These are phyloP conservation scores for Halocynthia roretzi DNA, from an alignment of 23 tunicate species.

Conservation along the genomic window DNA sequence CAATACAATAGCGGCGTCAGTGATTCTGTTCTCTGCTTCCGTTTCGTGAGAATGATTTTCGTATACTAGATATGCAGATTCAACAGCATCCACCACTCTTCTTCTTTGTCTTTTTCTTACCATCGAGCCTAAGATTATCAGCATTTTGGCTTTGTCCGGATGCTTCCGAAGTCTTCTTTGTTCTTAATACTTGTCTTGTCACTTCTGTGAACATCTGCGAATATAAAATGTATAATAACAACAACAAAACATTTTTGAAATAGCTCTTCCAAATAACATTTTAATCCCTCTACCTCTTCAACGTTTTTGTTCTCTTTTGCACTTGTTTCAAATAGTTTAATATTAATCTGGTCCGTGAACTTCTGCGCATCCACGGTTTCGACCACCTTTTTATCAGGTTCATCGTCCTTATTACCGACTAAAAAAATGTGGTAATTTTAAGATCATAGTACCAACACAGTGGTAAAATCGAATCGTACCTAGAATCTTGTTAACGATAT, in stretches of 20 bases:
- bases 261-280: neutral
- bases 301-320: constrained; percentile 97
- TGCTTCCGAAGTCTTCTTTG: constrained; percentile 52
- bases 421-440: neutral
- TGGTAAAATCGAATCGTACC: constrained; percentile 30
- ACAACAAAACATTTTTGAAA: neutral
- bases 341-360: constrained; percentile 73
- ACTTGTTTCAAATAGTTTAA: constrained; percentile 90
- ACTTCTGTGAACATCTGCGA: constrained; percentile 98
- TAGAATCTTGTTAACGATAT: constrained; percentile 72
- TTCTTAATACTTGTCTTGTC: constrained; percentile 83
- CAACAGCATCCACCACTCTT: constrained; percentile 58
- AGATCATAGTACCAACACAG: neutral
- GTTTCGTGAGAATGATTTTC: too few species aligned
- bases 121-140: constrained; percentile 29
- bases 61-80: too few species aligned
- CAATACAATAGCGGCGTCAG: too few species aligned
- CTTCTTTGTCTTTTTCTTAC: constrained; percentile 39
- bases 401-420: constrained; percentile 96
- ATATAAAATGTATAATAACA: neutral
- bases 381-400: constrained; percentile 81
- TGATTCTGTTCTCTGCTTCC: too few species aligned
- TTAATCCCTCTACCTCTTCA: constrained; percentile 56
- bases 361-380: constrained; percentile 85
- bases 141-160: constrained; percentile 27